These are phyloP conservation scores for Heliconius congener DNA, from an alignment of 1,140 invertebrate species.

Conservation along the genomic window DNA sequence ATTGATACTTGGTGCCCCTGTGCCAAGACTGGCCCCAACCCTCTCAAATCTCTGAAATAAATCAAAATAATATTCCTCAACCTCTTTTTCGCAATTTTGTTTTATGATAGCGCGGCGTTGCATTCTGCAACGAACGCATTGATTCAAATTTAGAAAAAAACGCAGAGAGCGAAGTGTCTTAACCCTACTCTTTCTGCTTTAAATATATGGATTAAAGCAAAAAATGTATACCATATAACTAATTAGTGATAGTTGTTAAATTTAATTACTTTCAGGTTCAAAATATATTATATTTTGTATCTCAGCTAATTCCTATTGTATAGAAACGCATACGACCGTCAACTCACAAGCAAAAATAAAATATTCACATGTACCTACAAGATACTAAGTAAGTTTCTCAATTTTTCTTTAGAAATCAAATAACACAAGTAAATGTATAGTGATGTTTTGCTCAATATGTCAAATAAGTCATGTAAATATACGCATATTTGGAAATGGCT, in stretches of 20 bases:
- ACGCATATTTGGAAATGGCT: not conserved
- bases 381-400: not conserved
- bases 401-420: not conserved
- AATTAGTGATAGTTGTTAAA: not conserved
- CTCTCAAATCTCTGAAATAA: too few relatives aligned
- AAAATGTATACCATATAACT: not conserved
- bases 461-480: constrained; percentile 11
- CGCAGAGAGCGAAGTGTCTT: too few relatives aligned
- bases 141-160: too few relatives aligned
- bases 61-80: too few relatives aligned
- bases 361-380: not conserved
- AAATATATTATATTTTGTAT: not conserved
- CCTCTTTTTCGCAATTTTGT: too few relatives aligned
- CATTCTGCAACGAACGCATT: too few relatives aligned
- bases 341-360: not conserved
- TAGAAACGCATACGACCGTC: not conserved
- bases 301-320: not conserved
- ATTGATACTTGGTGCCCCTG: too few relatives aligned
- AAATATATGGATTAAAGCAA: too few relatives aligned
- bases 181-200: too few relatives aligned
- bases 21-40: too few relatives aligned
- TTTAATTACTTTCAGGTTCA: not conserved
- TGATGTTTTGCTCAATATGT: constrained; percentile 6
- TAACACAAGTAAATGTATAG: not conserved
- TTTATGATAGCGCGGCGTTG: too few relatives aligned